A percentile compares a stretch with the other conserved stretches of the same genome.
phyloP scores from a whole-genome alignment of 2,888 invertebrate genomes.

The Drosophila neotestacea region DNA sequence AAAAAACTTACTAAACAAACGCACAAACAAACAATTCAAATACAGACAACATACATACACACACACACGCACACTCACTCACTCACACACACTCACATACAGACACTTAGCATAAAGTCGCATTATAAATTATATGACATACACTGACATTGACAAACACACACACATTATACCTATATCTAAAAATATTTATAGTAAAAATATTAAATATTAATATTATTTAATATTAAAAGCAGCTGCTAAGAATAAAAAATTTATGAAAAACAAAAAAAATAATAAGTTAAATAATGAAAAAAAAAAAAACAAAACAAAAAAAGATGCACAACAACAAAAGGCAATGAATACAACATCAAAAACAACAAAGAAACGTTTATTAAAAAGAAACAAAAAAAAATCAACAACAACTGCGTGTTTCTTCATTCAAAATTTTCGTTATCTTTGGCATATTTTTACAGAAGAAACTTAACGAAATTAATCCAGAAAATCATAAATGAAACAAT shows the following conservation, averaged over 20 bases:
- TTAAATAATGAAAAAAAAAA: constrained; percentile 35
- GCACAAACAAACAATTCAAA: constrained; percentile 9
- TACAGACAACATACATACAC: too few species aligned
- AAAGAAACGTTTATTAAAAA: constrained; percentile 62
- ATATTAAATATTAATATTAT: constrained; percentile 70
- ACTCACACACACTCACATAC: constrained; percentile 18
- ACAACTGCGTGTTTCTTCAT: constrained; percentile 48
- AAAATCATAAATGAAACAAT: not conserved
- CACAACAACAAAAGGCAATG: constrained; percentile 47
- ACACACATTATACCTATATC: constrained; percentile 56
- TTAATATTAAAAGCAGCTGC: constrained; percentile 64
- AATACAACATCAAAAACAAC: constrained; percentile 44
- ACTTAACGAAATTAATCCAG: constrained; percentile 2
- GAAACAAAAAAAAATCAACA: constrained; percentile 47
- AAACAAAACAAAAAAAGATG: constrained; percentile 25
- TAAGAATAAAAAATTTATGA: constrained; percentile 23
- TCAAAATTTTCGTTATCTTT: constrained; percentile 16
- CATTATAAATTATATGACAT: constrained; percentile 32
- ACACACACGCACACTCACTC: constrained; percentile 14
- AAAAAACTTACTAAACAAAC: constrained; percentile 37
- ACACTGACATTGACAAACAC: constrained; percentile 20
- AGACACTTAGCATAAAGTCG: constrained; percentile 43
- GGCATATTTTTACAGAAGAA: constrained; percentile 28
- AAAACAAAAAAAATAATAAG: constrained; percentile 37
- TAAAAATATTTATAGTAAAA: constrained; percentile 69